Evolutionary conservation across 2,113 vertebrate genomes (phyloP).

Genomic region (Pomatostomus ruficeps): DNA sequence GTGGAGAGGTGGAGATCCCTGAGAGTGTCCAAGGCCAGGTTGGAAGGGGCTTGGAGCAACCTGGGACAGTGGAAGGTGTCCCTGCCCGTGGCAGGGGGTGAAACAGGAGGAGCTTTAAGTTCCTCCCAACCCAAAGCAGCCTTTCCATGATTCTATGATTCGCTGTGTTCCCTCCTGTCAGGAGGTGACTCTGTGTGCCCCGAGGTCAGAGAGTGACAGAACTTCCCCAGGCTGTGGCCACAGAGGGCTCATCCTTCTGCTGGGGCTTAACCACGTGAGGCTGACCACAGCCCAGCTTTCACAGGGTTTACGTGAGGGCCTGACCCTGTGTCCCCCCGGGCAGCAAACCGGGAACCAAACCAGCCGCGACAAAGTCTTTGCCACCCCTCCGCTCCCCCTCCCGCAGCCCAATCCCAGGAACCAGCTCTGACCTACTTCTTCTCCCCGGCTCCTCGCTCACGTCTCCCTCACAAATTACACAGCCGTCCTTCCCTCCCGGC

Average conservation of each 20-base stretch:
- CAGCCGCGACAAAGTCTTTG: neutral
- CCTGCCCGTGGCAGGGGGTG: neutral
- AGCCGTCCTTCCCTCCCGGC: neutral
- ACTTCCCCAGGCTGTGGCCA: neutral
- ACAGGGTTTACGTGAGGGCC: neutral
- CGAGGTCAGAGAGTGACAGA: neutral
- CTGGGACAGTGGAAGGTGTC: neutral
- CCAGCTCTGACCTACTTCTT: conserved; percentile 33
- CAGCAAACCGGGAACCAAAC: neutral
- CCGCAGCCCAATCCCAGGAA: neutral
- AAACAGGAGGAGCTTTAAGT: neutral
- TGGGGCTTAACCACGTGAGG: neutral
- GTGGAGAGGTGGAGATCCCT: neutral
- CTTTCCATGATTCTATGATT: neutral
- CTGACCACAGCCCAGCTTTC: neutral
- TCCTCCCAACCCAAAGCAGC: neutral
- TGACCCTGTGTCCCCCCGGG: neutral
- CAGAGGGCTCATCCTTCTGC: neutral
- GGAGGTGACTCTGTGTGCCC: neutral
- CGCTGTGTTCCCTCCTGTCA: neutral
- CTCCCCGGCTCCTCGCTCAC: neutral
- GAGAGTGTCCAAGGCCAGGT: neutral
- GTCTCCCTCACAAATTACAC: neutral
- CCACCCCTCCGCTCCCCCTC: neutral
- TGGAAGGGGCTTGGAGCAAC: neutral